Conservation (phyloP, 2,113 vertebrate species). For the Rhinopithecus roxellana region DNA sequence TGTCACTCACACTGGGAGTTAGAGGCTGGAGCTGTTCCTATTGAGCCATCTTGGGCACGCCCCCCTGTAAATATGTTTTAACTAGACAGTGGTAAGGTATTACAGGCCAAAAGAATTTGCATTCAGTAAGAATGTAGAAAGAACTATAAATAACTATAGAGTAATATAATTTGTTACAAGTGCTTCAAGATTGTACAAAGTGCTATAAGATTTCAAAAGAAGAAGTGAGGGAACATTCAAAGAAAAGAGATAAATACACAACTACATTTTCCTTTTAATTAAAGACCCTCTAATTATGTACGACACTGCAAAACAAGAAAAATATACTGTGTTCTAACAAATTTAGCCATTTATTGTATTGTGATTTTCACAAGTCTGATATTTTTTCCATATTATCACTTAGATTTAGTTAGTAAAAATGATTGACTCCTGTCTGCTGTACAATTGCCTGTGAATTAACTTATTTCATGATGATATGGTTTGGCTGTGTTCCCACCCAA, state of each 20-base stretch:
- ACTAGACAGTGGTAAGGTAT: background rate
- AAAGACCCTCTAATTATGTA: slow-evolving; percentile 18
- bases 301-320: slow-evolving; percentile 27
- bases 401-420: slow-evolving; percentile 37
- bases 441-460: background rate
- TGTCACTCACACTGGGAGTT: too few relatives aligned
- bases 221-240: background rate
- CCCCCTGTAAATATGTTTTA: background rate
- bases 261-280: slow-evolving; percentile 1
- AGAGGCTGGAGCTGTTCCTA: too few relatives aligned
- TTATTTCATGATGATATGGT: background rate
- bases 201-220: background rate
- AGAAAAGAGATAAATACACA: background rate
- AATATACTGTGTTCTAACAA: background rate
- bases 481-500: too few relatives aligned
- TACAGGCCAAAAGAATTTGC: background rate
- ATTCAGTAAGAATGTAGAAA: background rate
- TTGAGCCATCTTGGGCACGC: too few relatives aligned
- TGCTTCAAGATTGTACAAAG: background rate
- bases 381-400: slow-evolving; percentile 14
- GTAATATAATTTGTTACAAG: background rate
- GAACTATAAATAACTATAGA: background rate
- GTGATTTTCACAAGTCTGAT: background rate
- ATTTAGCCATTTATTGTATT: slow-evolving; percentile 2
- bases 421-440: background rate